Base-by-base conservation (phyloP, 2,888 invertebrate genomes). In the Luperina testacea region DNA sequence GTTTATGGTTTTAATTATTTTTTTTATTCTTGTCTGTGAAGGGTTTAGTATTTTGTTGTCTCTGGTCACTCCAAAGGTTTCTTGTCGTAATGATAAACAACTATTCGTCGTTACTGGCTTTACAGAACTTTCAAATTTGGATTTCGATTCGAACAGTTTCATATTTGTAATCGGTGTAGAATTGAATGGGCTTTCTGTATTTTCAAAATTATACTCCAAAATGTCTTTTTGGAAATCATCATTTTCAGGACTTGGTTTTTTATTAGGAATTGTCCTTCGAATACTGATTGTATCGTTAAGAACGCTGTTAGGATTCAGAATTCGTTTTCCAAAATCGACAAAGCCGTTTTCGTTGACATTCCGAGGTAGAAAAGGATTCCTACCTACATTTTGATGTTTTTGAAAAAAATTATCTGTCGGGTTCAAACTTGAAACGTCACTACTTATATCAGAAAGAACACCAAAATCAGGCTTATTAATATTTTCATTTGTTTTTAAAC, bases 101-200 rank as follows among this genome's bases (percentile, higher is more conserved):
- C 17, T 27, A 59, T 0, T 53, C 51, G 69, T 6, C n/a, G 32
- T 71, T 4, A 20, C 57, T 15, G 57, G 15, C 0, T 63, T 61
- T 11, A 11, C 24, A 48, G 72, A 27, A 15, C 57, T 57, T 27
- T 70, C 42, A 13, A 45, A 17, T 32, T 57, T 59, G 0, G 27
- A 11, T 57, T 61, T 51, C 51, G 65, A 27, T n/a, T 61, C 17
- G 0, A 20, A 38, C 0, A 45, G 38, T 42, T 57, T 81, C 1
- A 67, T 17, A 80, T 76, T 84, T 9, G 81, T 38, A 45, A 71
- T 76, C 3, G 85, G 72, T 38, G 15, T 38, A 1, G 65, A 64
- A 5, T 13, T 15, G 1, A 74, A 74, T 3, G 27, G 0, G 4
- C 65, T 64, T 4, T 77, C 53, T 1, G 32, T 7, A 7, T 51